These are phyloP conservation scores for Glomeris maerens DNA, from an alignment of 1,140 invertebrate species.

Conservation along the genomic window DNA sequence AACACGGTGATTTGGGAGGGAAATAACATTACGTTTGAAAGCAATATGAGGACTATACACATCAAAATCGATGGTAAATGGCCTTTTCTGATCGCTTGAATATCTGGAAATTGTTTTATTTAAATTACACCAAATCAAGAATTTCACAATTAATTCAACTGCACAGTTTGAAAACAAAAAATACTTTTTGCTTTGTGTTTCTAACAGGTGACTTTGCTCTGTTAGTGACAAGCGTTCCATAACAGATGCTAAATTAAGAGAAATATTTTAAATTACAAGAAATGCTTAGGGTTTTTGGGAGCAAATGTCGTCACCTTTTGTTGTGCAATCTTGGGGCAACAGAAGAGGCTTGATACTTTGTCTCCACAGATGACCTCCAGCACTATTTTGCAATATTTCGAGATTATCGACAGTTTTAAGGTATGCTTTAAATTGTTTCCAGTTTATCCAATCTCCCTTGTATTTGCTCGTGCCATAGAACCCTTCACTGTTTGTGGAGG, in stretches of 20 bases:
- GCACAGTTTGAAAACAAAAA: too few relatives aligned
- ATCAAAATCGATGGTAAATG: conserved; percentile 11
- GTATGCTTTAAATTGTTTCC: neutral
- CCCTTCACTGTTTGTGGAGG: neutral
- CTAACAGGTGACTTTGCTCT: too few relatives aligned
- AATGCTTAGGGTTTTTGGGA: neutral
- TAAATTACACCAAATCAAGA: too few relatives aligned
- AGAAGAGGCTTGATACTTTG: conserved; percentile 23
- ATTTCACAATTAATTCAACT: too few relatives aligned
- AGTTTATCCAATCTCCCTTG: neutral
- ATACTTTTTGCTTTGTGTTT: too few relatives aligned
- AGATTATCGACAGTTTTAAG: neutral
- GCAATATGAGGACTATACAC: conserved; percentile 8
- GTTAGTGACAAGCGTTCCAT: too few relatives aligned
- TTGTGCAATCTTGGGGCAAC: conserved; percentile 18
- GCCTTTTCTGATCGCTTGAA: too few relatives aligned
- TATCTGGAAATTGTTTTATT: too few relatives aligned
- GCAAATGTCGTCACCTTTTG: conserved; percentile 17
- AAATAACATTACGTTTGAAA: conserved; percentile 25
- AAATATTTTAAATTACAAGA: neutral
- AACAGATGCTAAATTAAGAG: neutral
- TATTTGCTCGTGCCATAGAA: neutral
- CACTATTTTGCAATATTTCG: conserved; percentile 13
- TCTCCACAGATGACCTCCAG: conserved; percentile 21
- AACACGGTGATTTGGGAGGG: conserved; percentile 23